A percentile compares a stretch with the other conserved stretches of the same genome.
These are phyloP conservation scores for Denticeps clupeoides DNA, from an alignment of 2,797 vertebrate genomes.

Conservation along the genomic window DNA sequence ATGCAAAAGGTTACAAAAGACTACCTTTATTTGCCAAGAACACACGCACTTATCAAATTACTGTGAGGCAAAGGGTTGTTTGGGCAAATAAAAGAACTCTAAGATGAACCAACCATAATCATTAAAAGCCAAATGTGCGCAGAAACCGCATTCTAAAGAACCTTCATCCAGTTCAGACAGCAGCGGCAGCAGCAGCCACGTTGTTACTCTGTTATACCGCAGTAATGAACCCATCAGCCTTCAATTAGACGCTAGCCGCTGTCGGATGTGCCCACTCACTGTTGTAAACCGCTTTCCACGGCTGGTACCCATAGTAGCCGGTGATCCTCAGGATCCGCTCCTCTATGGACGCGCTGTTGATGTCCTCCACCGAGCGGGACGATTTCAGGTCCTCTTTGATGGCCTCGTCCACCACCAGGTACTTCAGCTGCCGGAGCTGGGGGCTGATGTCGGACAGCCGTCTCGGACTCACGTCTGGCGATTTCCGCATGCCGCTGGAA, in stretches of 20 bases:
- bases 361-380: slow-evolving; percentile 86
- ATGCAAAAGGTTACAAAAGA: no score
- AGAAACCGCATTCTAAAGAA: no score
- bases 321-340: slow-evolving; percentile 87
- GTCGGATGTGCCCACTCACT: slow-evolving; percentile 57
- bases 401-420: slow-evolving; percentile 87
- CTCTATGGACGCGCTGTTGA: slow-evolving; percentile 84
- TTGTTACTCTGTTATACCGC: no score
- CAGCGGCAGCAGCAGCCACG: no score
- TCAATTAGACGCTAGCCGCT: neutral
- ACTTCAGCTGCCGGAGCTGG: slow-evolving; percentile 89
- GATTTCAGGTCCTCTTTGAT: slow-evolving; percentile 90
- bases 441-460: slow-evolving; percentile 95
- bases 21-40: no score
- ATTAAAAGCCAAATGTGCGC: no score
- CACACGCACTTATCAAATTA: no score
- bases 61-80: no score
- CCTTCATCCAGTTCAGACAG: no score
- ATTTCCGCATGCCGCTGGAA: slow-evolving; percentile 79
- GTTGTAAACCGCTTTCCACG: slow-evolving; percentile 79
- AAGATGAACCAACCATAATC: no score
- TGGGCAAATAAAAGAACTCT: no score
- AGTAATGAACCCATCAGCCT: neutral
- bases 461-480: slow-evolving; percentile 86
- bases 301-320: slow-evolving; percentile 90